phyloP scores from a whole-genome alignment of 2,888 invertebrate species.

The Melikaiella ostensackeni region DNA sequence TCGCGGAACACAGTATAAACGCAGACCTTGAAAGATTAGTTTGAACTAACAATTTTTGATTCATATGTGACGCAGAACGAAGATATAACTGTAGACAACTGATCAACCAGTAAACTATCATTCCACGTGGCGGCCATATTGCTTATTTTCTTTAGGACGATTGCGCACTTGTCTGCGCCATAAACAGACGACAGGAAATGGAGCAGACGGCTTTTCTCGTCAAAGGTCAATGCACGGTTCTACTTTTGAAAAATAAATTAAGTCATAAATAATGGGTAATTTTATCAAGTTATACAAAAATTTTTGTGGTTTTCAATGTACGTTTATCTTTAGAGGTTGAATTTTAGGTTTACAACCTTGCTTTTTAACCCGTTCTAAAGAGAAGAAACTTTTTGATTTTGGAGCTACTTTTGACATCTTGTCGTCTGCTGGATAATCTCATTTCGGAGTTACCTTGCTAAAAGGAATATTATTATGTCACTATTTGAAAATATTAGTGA shows the following conservation, averaged over 20 bases:
- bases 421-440: background rate
- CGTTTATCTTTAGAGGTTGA: no score
- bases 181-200: background rate
- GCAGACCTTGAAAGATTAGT: background rate
- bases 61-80: background rate
- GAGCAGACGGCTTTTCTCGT: background rate
- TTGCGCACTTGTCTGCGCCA: background rate
- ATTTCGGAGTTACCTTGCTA: background rate
- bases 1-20: background rate
- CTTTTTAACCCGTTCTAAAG: no score
- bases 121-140: constrained; percentile 13
- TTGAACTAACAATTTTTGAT: background rate
- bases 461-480: background rate
- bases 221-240: background rate
- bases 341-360: background rate
- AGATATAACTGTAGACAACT: no score
- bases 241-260: background rate
- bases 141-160: background rate
- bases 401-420: background rate
- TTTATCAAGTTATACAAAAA: background rate
- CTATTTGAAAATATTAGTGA: background rate
- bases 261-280: background rate
- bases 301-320: no score
- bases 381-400: background rate
- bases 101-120: background rate